phyloP scores from a whole-genome alignment of 37 sponge, comb jelly and placozoan species.

The Chondrosia reniformis region DNA sequence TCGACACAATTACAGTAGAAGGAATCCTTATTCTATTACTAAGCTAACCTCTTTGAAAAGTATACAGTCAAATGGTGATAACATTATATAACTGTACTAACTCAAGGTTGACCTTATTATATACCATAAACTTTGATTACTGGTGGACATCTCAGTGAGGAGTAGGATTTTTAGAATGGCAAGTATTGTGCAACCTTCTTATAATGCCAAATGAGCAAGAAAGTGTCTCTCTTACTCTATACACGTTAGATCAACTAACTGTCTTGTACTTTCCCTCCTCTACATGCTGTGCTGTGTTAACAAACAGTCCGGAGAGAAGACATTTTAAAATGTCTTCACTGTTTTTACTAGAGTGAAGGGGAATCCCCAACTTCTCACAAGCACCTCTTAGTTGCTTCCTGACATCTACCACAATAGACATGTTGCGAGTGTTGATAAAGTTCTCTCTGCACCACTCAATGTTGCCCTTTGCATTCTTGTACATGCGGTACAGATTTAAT shows the following conservation, averaged over 20 bases:
- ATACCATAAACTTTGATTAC: too few relatives aligned
- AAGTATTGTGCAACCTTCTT: neutral
- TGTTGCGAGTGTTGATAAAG: constrained; percentile 74
- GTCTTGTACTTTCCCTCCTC: constrained; percentile 70
- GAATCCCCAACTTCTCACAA: constrained; percentile 49
- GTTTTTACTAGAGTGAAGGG: constrained; percentile 27
- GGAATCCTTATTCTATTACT: too few relatives aligned
- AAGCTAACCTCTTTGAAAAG: neutral
- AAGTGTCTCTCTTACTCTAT: neutral
- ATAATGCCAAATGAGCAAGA: neutral
- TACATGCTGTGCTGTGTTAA: constrained; percentile 64
- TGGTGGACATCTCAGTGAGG: too few relatives aligned
- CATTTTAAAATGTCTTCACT: constrained; percentile 23
- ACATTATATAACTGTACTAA: too few relatives aligned
- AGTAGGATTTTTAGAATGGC: too few relatives aligned
- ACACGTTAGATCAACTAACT: constrained; percentile 30
- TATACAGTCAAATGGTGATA: too few relatives aligned
- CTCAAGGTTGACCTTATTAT: neutral
- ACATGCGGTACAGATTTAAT: constrained; percentile 67
- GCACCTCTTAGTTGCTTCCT: constrained; percentile 70
- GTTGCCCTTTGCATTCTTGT: constrained; percentile 70
- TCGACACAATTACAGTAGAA: too few relatives aligned
- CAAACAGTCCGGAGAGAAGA: constrained; percentile 65
- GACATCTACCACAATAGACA: constrained; percentile 65
- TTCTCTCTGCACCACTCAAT: constrained; percentile 88